A percentile compares a stretch with the other conserved stretches of the same genome.
phyloP scores from a whole-genome alignment of 2,797 vertebrate species.

The Xiphorhynchus erythropygius region DNA sequence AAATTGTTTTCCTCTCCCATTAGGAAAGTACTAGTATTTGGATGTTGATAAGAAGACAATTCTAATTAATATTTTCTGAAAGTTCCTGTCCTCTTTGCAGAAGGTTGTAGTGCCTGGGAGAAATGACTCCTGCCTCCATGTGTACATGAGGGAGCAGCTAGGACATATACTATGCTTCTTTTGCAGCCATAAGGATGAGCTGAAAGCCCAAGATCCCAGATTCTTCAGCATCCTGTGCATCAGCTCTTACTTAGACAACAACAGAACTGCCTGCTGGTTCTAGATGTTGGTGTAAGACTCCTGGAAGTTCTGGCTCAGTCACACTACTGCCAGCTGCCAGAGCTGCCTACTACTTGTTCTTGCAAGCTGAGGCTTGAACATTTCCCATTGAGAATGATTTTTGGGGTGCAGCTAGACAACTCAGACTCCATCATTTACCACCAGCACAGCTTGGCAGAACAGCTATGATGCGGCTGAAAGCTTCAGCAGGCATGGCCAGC shows the following conservation, averaged over 20 bases:
- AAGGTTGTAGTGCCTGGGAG: neutral
- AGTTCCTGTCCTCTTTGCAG: neutral
- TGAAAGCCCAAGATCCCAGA: neutral
- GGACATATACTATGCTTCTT: neutral
- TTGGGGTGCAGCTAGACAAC: neutral
- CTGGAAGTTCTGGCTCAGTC: neutral
- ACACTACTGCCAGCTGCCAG: neutral
- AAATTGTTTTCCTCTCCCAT: neutral
- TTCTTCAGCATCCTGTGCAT: neutral
- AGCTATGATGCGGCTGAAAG: neutral
- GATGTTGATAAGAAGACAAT: neutral
- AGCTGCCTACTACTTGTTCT: neutral
- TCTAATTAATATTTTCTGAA: neutral
- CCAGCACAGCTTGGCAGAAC: neutral
- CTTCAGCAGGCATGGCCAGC: neutral
- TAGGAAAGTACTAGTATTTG: neutral
- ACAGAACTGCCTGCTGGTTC: neutral
- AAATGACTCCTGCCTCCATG: neutral
- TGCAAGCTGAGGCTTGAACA: neutral
- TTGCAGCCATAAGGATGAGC: rapidly evolving
- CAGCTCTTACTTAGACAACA: neutral
- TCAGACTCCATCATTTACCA: neutral
- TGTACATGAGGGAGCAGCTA: neutral
- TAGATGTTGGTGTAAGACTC: neutral
- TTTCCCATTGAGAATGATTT: neutral